Conservation (phyloP, 2,888 invertebrate species). For the Thereva unica region DNA sequence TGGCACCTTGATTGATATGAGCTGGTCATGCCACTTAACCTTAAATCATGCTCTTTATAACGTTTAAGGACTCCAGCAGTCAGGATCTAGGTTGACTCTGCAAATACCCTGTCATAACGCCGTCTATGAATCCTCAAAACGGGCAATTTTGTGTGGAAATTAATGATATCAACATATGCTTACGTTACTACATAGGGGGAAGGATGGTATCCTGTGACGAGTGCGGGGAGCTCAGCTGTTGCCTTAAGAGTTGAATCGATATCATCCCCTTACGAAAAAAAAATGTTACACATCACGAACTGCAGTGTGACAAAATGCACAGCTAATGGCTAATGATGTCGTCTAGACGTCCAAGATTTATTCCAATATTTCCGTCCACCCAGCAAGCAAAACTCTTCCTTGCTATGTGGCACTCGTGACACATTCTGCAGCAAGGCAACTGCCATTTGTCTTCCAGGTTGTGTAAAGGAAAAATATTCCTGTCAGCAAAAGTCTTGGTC, state of each 20-base stretch:
- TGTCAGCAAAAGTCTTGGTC: background rate
- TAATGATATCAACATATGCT: background rate
- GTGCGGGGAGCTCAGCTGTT: too few species aligned
- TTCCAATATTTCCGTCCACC: conserved; percentile 14
- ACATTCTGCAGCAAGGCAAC: background rate
- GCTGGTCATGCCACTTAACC: conserved; percentile 22
- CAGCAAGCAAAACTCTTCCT: background rate
- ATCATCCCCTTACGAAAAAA: background rate
- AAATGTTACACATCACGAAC: background rate
- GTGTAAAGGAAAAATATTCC: conserved; percentile 3
- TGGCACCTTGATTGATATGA: conserved; percentile 19
- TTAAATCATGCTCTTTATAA: conserved; percentile 23
- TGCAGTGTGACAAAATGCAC: conserved; percentile 4
- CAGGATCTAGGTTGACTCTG: too few species aligned
- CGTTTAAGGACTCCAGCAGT: background rate
- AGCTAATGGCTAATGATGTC: conserved; percentile 15
- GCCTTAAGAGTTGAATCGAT: background rate
- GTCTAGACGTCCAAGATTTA: conserved; percentile 22
- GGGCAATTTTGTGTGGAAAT: background rate
- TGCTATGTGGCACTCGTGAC: background rate
- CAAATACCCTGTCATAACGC: background rate
- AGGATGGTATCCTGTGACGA: too few species aligned
- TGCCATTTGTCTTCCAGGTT: conserved; percentile 13
- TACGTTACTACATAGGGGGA: background rate
- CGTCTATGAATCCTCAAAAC: background rate